Percentiles rank a stretch among this genome's conserved stretches.
These are phyloP conservation scores for Hesperia comma DNA, from an alignment of 2,888 invertebrate genomes.

Conservation along the genomic window DNA sequence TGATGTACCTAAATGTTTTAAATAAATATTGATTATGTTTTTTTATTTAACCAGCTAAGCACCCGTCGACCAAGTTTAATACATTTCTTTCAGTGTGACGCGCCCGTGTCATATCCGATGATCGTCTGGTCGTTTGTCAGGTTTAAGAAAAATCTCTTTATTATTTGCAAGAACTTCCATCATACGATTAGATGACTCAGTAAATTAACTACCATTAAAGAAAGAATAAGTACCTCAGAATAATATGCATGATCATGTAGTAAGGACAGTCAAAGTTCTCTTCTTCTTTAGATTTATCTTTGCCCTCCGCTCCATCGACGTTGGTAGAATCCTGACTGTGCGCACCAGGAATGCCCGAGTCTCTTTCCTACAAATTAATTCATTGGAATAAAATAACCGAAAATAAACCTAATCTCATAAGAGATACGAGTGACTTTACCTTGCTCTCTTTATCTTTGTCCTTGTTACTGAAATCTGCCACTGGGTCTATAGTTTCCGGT, in stretches of 20 bases:
- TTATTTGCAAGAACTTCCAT: no score
- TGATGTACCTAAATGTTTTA: no score
- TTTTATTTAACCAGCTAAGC: no score
- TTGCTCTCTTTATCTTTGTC: constrained; percentile 73
- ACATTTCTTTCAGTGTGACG: no score
- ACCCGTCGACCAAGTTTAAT: no score
- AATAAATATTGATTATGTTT: no score
- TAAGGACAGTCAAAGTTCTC: constrained; percentile 85
- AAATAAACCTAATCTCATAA: neutral
- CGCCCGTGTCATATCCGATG: no score
- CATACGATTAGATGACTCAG: no score
- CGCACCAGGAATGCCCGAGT: constrained; percentile 75
- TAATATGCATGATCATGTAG: constrained; percentile 89
- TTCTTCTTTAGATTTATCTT: constrained; percentile 68
- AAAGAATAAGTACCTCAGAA: constrained; percentile 74
- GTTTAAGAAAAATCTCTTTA: no score
- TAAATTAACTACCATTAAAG: no score
- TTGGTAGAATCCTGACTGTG: constrained; percentile 80
- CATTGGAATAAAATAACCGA: neutral
- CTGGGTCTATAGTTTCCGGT: constrained; percentile 65
- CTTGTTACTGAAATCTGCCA: constrained; percentile 52
- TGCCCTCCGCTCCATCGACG: constrained; percentile 73
- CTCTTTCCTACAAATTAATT: constrained; percentile 63
- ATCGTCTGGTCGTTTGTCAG: no score
- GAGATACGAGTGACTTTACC: constrained; percentile 49